Percentiles rank a stretch among this genome's conserved stretches.
These are phyloP conservation scores for Pluvianellus socialis DNA, from an alignment of 2,113 vertebrate species.

Conservation along the genomic window DNA sequence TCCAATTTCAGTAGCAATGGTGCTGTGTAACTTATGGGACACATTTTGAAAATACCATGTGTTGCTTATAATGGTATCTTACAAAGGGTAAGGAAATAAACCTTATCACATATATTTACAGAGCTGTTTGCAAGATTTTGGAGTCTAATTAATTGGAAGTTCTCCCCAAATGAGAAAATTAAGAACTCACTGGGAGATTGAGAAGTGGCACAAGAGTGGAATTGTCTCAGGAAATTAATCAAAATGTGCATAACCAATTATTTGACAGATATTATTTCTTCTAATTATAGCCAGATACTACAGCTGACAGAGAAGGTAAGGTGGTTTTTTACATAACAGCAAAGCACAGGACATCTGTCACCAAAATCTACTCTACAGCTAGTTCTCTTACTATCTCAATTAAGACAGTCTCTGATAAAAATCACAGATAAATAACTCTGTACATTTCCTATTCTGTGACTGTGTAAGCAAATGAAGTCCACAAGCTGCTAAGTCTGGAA, in stretches of 20 bases:
- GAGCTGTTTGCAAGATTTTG: slow-evolving; percentile 1
- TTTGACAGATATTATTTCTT: slow-evolving; percentile 37
- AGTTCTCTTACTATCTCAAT: neutral
- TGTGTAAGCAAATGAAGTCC: neutral
- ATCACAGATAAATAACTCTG: neutral
- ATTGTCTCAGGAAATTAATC: slow-evolving; percentile 47
- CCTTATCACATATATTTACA: neutral
- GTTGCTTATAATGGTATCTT: neutral
- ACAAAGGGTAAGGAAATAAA: neutral
- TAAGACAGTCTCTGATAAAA: neutral
- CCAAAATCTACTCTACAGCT: neutral
- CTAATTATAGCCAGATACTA: slow-evolving; percentile 18
- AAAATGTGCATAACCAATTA: slow-evolving; percentile 42
- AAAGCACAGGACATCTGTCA: slow-evolving; percentile 23
- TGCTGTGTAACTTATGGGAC: neutral
- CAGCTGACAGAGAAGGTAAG: slow-evolving; percentile 18
- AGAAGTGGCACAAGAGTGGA: neutral
- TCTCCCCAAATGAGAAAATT: slow-evolving; percentile 14
- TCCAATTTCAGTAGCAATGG: neutral
- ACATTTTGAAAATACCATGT: neutral
- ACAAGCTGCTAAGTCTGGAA: neutral
- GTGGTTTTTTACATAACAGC: slow-evolving; percentile 3
- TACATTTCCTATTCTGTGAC: neutral
- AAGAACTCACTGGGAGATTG: slow-evolving; percentile 24
- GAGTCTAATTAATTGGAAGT: slow-evolving; percentile 4